Evolutionary conservation across 2,797 vertebrate genomes (phyloP).

Genomic region (Dendrocincla fuliginosa): DNA sequence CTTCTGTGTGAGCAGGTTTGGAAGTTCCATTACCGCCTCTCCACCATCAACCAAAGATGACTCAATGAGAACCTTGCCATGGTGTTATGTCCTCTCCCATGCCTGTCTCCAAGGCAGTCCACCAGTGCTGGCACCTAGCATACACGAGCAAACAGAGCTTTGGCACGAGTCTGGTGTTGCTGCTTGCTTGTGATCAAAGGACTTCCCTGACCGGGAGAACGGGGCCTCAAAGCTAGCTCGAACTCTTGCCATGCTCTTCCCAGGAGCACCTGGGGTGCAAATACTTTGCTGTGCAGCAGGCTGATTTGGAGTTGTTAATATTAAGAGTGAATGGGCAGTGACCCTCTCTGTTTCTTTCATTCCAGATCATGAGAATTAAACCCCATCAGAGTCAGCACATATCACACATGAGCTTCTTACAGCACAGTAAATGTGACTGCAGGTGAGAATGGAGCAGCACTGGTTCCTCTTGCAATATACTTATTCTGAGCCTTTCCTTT

Average conservation of each 20-base stretch:
- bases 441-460: conserved; percentile 84
- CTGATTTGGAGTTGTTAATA: conserved; percentile 55
- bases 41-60: neutral
- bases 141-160: conserved; percentile 31
- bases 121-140: neutral
- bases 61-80: neutral
- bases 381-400: conserved; percentile 86
- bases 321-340: conserved; percentile 24
- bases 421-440: conserved; percentile 97
- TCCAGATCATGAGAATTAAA: conserved; percentile 94
- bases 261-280: conserved; percentile 7
- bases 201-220: neutral
- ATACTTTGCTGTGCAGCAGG: neutral
- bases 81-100: neutral
- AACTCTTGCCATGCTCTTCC: conserved; percentile 20
- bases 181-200: conserved; percentile 35
- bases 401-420: conserved; percentile 93
- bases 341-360: conserved; percentile 68
- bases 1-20: neutral
- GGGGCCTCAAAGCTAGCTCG: neutral
- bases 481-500: neutral
- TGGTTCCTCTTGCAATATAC: conserved; percentile 25
- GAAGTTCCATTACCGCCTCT: neutral
- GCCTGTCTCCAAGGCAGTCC: conserved; percentile 1
- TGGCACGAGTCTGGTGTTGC: neutral